Base-by-base conservation (phyloP, 2,888 invertebrate species). In the Allygus modestus region DNA sequence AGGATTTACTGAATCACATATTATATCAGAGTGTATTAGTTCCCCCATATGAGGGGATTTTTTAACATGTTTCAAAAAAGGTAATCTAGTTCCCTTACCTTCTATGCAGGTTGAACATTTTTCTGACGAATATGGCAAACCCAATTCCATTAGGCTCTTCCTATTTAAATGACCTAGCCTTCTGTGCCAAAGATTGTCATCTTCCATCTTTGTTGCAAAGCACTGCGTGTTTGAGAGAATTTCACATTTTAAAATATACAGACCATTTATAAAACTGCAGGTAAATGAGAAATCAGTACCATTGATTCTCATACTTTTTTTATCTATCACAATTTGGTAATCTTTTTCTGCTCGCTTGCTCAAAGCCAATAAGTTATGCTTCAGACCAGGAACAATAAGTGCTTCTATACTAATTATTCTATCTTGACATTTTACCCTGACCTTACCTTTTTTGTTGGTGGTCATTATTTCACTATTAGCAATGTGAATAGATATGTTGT, bases 1-100 rank as follows among this genome's bases (percentile, higher is more conserved):
- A 65, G 88, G 88, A 4, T 33, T 84, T 9, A 89, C 86, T 37
- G 86, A 87, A 26, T 88, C 88, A 84, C 87, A 87, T 9, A 88
- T n/a, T n/a, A n/a, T 86, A 85, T 88, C 88, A 61, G 86, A 86
- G 65, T 87, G 87, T 26, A 87, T 75, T 17, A 87, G 75, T 54
- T 87, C 86, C n/a, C 87, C 84, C 23, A 87, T 81, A 83, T 75
- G 61, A 28, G 51, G 85, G 58, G 65, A 51, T n/a, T 77, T n/a
- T 54, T 31, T 84, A 12, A 33, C 37, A 54, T 37, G 37, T 31
- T 54, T 84, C n/a, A 15, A 15, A 54, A 83, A 83, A 11, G 83
- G 83, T 71, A 61, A 43, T 73, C 73, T 73, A 12, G 73, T 73
- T 28, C 73, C 73, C 17, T 37, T 73, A 9, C 73, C 73, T 73